phyloP scores from a whole-genome alignment of 2,888 invertebrate genomes.

The Candidula unifasciata region DNA sequence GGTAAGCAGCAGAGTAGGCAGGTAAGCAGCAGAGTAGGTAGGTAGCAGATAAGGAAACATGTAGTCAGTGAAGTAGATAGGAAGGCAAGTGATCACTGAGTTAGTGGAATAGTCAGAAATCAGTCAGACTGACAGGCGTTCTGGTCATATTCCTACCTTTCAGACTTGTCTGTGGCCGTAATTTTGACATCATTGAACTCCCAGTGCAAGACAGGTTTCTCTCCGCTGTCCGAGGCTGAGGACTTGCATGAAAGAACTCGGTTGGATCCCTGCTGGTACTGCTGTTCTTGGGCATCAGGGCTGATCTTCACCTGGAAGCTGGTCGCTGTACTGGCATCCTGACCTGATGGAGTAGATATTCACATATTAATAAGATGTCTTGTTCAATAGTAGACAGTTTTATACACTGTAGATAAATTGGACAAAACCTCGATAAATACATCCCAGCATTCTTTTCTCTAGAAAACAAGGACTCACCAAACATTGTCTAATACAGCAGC shows the following conservation, averaged over 20 bases:
- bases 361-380: too few relatives aligned
- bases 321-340: background rate
- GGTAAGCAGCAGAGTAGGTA: too few relatives aligned
- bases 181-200: background rate
- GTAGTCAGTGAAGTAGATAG: too few relatives aligned
- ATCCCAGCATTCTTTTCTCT: too few relatives aligned
- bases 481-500: too few relatives aligned
- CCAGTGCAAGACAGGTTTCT: conserved; percentile 31
- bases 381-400: too few relatives aligned
- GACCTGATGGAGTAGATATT: background rate
- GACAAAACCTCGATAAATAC: too few relatives aligned
- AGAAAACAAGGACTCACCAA: too few relatives aligned
- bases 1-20: too few relatives aligned
- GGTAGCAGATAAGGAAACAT: too few relatives aligned
- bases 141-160: conserved; percentile 13
- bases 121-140: background rate
- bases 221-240: background rate
- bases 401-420: too few relatives aligned
- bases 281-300: background rate
- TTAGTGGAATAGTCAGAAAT: too few relatives aligned
- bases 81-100: background rate
- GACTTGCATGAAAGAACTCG: background rate
- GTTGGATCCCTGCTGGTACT: background rate
- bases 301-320: conserved; percentile 16
- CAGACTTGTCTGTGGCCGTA: background rate